Conservation (phyloP, 2,113 vertebrate species). For the Pongo pygmaeus region DNA sequence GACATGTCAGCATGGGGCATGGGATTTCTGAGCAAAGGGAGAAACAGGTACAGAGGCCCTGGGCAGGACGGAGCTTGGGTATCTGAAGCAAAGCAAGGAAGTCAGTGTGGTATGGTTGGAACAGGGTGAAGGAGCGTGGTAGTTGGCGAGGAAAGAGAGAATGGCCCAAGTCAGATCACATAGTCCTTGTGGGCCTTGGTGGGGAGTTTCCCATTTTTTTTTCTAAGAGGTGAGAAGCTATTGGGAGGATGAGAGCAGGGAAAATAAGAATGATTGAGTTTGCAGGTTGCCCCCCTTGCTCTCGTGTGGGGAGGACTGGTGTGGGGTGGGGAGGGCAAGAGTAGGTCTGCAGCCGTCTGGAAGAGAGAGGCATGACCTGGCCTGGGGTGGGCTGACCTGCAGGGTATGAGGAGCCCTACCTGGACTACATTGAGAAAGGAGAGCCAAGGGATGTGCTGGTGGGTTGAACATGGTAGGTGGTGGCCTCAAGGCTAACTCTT, state of each 20-base stretch:
- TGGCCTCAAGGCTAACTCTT: background rate
- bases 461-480: no score
- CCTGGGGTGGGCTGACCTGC: background rate
- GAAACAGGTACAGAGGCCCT: background rate
- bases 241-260: background rate
- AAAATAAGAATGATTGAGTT: no score
- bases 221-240: background rate
- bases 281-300: background rate
- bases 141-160: background rate
- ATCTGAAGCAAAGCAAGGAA: background rate
- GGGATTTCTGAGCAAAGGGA: background rate
- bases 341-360: background rate
- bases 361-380: no score
- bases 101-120: background rate
- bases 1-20: background rate
- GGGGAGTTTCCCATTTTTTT: background rate
- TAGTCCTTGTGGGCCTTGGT: background rate
- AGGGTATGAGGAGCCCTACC: fast-evolving
- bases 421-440: background rate
- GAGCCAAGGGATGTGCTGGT: background rate
- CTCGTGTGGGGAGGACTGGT: background rate
- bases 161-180: fast-evolving
- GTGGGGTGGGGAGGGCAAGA: background rate
- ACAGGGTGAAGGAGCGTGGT: no score
- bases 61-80: background rate